These are phyloP conservation scores for Synergus umbraculus DNA, from an alignment of 2,888 invertebrate species.

Conservation along the genomic window DNA sequence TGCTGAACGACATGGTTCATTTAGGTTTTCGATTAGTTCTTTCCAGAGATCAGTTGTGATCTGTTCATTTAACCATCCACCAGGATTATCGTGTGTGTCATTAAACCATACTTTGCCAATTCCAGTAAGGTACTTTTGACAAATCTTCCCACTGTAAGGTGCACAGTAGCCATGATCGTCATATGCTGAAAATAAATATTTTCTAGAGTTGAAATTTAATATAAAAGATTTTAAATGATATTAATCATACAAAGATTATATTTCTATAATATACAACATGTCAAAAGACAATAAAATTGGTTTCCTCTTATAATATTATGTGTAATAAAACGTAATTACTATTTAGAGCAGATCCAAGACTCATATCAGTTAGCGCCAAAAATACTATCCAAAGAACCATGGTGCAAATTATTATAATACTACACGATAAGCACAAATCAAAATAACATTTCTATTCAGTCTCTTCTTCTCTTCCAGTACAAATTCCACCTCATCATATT, in stretches of 20 bases:
- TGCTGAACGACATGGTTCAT: conserved; percentile 90
- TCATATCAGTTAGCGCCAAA: conserved; percentile 57
- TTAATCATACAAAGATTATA: no score
- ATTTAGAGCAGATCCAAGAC: conserved; percentile 52
- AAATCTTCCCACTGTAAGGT: conserved; percentile 91
- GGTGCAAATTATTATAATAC: conserved; percentile 21
- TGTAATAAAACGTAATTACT: conserved; percentile 55
- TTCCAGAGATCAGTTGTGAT: conserved; percentile 91
- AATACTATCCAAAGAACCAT: conserved; percentile 61
- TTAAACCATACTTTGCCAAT: conserved; percentile 87
- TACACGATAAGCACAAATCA: conserved; percentile 11
- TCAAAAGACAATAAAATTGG: no score
- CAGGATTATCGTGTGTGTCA: conserved; percentile 81
- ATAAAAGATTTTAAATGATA: no score
- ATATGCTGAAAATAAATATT: conserved; percentile 50
- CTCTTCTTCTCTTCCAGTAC: background rate
- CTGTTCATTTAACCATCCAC: conserved; percentile 90
- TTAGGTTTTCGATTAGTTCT: conserved; percentile 88
- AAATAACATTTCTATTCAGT: background rate
- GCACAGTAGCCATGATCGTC: conserved; percentile 85
- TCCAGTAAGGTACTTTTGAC: conserved; percentile 84
- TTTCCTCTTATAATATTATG: background rate
- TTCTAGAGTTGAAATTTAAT: no score
- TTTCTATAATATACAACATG: no score
- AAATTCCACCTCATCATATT: background rate